phyloP scores from a whole-genome alignment of 1,140 invertebrate species.

The Drosophila littoralis region DNA sequence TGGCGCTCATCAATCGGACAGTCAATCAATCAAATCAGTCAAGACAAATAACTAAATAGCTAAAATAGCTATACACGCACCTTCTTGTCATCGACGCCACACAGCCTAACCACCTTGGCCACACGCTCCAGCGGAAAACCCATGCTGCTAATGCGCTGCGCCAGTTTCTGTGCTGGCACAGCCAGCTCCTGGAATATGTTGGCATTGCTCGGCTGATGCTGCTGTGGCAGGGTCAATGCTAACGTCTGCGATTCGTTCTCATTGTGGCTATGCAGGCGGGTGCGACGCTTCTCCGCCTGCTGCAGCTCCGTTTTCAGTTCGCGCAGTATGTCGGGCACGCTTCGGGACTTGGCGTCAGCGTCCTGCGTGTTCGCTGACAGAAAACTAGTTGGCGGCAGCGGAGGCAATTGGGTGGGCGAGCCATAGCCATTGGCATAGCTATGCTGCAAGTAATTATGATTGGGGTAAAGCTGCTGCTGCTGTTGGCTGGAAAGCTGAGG shows the following conservation, averaged over 20 bases:
- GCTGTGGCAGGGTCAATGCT: constrained; percentile 22
- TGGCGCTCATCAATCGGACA: too few species aligned
- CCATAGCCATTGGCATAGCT: constrained; percentile 60
- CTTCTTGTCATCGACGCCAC: constrained; percentile 94
- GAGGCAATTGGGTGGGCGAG: constrained; percentile 71
- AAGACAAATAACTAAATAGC: too few species aligned
- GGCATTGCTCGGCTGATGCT: constrained; percentile 11
- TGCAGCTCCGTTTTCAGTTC: constrained; percentile 89
- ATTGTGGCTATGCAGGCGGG: constrained; percentile 80
- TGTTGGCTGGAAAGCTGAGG: constrained; percentile 50
- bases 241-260: constrained; percentile 51
- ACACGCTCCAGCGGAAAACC: constrained; percentile 92
- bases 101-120: constrained; percentile 89
- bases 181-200: constrained; percentile 85
- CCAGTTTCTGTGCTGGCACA: constrained; percentile 87
- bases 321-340: constrained; percentile 90
- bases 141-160: constrained; percentile 91
- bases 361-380: constrained; percentile 36
- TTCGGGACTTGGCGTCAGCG: constrained; percentile 85
- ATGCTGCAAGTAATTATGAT: constrained; percentile 68
- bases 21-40: too few species aligned
- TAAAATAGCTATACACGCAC: too few species aligned
- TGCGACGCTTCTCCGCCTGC: constrained; percentile 79
- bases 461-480: constrained; percentile 81
- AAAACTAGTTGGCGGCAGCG: constrained; percentile 45